A percentile compares a stretch with the other conserved stretches of the same genome.
phyloP scores from a whole-genome alignment of 1,140 invertebrate genomes.

The Odontomachus brunneus region DNA sequence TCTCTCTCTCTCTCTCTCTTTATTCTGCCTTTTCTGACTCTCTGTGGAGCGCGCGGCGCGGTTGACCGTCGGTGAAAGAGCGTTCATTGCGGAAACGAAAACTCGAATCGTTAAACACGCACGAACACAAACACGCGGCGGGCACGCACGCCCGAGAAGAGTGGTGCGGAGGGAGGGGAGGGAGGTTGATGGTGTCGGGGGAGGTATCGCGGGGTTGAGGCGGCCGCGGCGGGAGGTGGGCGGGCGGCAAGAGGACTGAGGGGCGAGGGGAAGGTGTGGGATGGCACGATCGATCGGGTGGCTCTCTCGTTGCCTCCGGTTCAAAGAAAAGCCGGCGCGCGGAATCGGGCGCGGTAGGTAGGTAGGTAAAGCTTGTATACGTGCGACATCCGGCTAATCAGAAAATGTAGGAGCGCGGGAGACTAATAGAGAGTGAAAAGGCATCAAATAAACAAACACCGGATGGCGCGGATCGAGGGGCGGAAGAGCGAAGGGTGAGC shows the following conservation, averaged over 20 bases:
- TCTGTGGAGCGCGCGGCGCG: constrained; percentile 53
- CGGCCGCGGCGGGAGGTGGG: constrained; percentile 8
- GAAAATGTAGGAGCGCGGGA: constrained; percentile 84
- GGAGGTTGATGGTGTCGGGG: neutral
- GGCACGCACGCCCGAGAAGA: constrained; percentile 19
- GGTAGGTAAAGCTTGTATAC: constrained; percentile 78
- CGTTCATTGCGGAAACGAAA: constrained; percentile 75
- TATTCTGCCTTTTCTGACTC: neutral
- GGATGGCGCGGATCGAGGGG: constrained; percentile 68
- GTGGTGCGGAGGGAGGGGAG: constrained; percentile 10
- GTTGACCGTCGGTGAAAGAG: constrained; percentile 72
- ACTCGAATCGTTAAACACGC: constrained; percentile 72
- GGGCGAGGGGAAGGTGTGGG: constrained; percentile 53
- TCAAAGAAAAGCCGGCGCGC: constrained; percentile 76
- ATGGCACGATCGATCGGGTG: constrained; percentile 75
- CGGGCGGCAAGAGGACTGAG: constrained; percentile 46
- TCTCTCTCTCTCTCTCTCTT: neutral
- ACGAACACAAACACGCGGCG: constrained; percentile 52
- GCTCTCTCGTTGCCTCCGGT: constrained; percentile 74
- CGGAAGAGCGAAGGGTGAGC: constrained; percentile 34
- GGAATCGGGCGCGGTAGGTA: constrained; percentile 75
- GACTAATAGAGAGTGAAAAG: constrained; percentile 86
- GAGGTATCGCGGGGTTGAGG: constrained; percentile 28
- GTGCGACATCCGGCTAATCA: constrained; percentile 85
- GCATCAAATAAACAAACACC: constrained; percentile 86